Conservation (phyloP, 2,888 invertebrate species). For the Sycophila texana region DNA sequence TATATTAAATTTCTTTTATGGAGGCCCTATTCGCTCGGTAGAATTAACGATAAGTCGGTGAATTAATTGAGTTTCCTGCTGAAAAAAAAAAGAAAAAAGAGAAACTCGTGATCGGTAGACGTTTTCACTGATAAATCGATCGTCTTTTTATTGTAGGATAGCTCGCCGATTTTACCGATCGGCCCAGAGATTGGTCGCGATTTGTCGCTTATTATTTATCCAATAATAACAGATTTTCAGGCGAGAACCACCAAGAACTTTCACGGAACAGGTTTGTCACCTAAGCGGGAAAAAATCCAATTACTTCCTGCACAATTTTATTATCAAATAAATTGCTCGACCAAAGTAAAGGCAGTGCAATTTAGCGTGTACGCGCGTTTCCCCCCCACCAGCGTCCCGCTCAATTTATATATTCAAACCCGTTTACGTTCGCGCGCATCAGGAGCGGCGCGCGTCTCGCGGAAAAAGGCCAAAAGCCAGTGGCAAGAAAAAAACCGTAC, state of each 20-base stretch:
- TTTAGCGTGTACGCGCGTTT: constrained; percentile 21
- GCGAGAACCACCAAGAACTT: constrained; percentile 10
- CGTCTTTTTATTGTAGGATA: too few species aligned
- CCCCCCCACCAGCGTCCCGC: background rate
- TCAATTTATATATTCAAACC: constrained; percentile 47
- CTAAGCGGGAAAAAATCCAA: constrained; percentile 16
- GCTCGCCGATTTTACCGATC: too few species aligned
- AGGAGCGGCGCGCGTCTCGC: background rate
- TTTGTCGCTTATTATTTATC: constrained; percentile 25
- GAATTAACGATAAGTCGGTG: constrained; percentile 19
- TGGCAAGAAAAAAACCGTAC: background rate
- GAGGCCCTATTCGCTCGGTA: background rate
- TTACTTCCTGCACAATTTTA: constrained; percentile 51
- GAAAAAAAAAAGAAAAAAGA: background rate
- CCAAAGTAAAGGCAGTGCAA: constrained; percentile 47
- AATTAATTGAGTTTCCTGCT: constrained; percentile 29
- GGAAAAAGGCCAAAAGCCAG: background rate
- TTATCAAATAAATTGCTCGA: constrained; percentile 52
- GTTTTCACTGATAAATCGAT: too few species aligned
- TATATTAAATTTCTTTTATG: too few species aligned
- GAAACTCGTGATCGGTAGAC: background rate
- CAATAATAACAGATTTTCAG: constrained; percentile 5
- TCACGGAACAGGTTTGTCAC: constrained; percentile 20
- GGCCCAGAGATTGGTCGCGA: background rate
- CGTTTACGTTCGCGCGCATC: constrained; percentile 38